Evolutionary conservation across 2,113 vertebrate species (phyloP), one percentile per base, ranked within the genome.

Genomic region (Archocentrus centrarchus): DNA sequence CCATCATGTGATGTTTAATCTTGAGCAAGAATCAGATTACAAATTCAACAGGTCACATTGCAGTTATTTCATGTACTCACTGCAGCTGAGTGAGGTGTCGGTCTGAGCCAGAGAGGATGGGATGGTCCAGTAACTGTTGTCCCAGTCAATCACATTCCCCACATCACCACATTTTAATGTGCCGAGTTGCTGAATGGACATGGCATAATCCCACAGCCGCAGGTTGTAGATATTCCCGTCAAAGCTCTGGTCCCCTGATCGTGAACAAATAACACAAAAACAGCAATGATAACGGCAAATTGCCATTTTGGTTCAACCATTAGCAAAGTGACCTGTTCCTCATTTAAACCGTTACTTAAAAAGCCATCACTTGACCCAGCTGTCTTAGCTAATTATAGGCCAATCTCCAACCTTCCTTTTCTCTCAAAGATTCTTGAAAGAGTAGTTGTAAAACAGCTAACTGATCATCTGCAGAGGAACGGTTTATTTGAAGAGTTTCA

Each of bases 81-180:
- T 98, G 95, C 98, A 99, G 96, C 97, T 98, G 87, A 99, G 96
- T 47, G 96, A 93, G 93, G 92, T 93, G 94, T 98, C 97, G 1
- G 97, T 97, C 93, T 97, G 97, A 82, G 97, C 94, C 73, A 94
- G 89, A 6, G 93, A 87, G 22, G 94, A 76, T 10, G 97, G 97
- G 92, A 99, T 97, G 91, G 84, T 95, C 98, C 98, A 99, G 89
- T 96, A 96, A 86, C 95, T 93, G 92, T 97, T 98, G 91, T 98
- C 96, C 98, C 98, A 99, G 95, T 99, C 98, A 6, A 99, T 83
- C 83, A 99, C 89, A 84, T 97, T 97, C 9, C 98, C 98, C 82
- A 92, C 90, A 44, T 81, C 44, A 83, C 95, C 96, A 1, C 98
- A 99, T 94, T 95, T 97, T 64, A 99, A 94, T 44, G 92, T 92